Base-by-base conservation (phyloP, 2,113 vertebrate genomes). In the Lutjanus erythropterus region DNA sequence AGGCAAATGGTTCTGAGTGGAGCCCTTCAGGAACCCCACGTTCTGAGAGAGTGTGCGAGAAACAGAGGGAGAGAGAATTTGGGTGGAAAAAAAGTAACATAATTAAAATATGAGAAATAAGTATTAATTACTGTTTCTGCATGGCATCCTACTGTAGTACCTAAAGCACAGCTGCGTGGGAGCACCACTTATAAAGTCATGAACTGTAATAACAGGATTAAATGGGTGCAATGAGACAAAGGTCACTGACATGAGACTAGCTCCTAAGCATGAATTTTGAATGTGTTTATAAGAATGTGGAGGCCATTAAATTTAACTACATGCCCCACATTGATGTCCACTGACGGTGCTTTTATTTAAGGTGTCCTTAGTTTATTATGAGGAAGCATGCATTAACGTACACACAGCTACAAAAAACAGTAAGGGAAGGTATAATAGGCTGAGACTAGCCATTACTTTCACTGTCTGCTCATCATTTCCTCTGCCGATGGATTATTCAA, bases 291-390 rank as follows among this genome's bases (percentile, higher is more conserved):
- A 58, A 72, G 79, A 86, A 78, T 65, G 73, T 75, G 70, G 52
- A 67, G 76, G 42, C 41, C 49, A 47, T 89, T 68, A 78, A 85
- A 65, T 88, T 88, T 80, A 80, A 88, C 86, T 75, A 39, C 81
- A 41, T 35, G 68, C 29, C 39, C 80, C 80, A 90, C 83, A 85
- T 74, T 71, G 73, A 76, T 81, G 74, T 70, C 46, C 47, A 37
- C 39, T 16, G 14, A 42, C 27, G 35, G 16, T 27, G 27, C 2
- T 60, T 52, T 42, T 31, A 19, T 52, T 61, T 39, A 46, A 41
- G n/a, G 19, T 16, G 1, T 29, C 9, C 19, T 29, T 27, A 25
- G 12, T 37, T 61, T 23, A 16, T 61, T 41, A 15, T 14, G 14
- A 60, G 53, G 46, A 18, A 29, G 27, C 3, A 5, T 21, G 16